Conservation (phyloP, 2,888 invertebrate species). For the Fragum whitleyi region DNA sequence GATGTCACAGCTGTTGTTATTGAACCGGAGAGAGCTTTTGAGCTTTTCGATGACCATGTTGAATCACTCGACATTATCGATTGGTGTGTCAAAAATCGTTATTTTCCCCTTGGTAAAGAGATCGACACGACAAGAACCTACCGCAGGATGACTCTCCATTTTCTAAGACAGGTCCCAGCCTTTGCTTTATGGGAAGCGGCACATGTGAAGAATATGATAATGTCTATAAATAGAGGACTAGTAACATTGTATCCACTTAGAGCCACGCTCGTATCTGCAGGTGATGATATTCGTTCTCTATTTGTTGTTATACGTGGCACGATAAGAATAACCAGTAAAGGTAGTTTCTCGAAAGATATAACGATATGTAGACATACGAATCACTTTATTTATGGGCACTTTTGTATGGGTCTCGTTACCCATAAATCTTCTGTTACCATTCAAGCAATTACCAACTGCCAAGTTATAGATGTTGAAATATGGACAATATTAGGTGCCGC, state of each 20-base stretch:
- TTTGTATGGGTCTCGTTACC: conserved; percentile 8
- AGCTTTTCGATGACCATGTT: conserved; percentile 27
- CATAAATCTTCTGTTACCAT: conserved; percentile 30
- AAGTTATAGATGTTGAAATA: conserved; percentile 33
- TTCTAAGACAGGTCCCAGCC: conserved; percentile 37
- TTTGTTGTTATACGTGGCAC: conserved; percentile 60
- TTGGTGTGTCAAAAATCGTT: conserved; percentile 62
- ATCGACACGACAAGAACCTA: conserved; percentile 52
- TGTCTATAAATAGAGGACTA: conserved; percentile 50
- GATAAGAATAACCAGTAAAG: conserved; percentile 18
- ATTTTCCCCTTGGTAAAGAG: conserved; percentile 58
- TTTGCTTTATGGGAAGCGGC: conserved; percentile 52
- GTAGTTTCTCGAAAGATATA: neutral
- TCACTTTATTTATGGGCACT: conserved; percentile 40
- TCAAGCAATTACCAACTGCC: conserved; percentile 30
- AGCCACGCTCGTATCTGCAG: conserved; percentile 48
- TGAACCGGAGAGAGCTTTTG: neutral
- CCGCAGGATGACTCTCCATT: conserved; percentile 48
- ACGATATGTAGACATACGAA: neutral
- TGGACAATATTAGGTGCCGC: conserved; percentile 7
- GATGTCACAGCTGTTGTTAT: conserved; percentile 28
- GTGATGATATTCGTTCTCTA: conserved; percentile 56
- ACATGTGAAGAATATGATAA: conserved; percentile 56
- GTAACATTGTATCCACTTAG: conserved; percentile 57
- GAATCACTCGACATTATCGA: conserved; percentile 60